Base-by-base conservation (phyloP, 2,113 vertebrate genomes). In the Platichthys flesus region DNA sequence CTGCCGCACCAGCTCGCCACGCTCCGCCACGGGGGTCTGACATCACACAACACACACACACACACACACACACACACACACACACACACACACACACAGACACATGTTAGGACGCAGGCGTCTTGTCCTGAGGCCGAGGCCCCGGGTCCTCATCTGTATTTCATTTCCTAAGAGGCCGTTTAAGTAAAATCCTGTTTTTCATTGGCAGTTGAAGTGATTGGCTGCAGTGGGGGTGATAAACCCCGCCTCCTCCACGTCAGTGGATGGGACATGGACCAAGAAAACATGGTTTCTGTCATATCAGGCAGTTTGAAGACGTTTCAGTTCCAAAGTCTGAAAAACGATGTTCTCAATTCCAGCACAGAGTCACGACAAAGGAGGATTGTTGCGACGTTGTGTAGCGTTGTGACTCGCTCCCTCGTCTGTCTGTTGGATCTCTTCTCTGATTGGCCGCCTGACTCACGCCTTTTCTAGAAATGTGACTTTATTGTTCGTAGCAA, bases 1-100 rank as follows among this genome's bases (percentile, higher is more conserved):
- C 49, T 96, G 95, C 9, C 96, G 94, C 67, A 98, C 91, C 69
- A 98, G 93, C 47, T 96, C 95, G 0, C 97, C 97, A 0, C 96
- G 95, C 73, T 96, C 96, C 6, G 89, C 77, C 81, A 88, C 87
- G 0, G 79, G 83, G 18, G 94, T 91, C 94, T 95, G 60, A 78
- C 57, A 67, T 0, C 45, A 70, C 23, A 76, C 37, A 64, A 54
- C 51, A 56, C 63, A 74, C 59, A 68, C 51, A 75, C 60, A 67
- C 63, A 61, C 51, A 26, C 10, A 61, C 51, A 26, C 9, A 54
- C 57, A 56, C 59, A 74, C 59, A 68, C 57, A 69, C 74, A 67
- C 49, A 75, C 61, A 67, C 67, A 61, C 52, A n/a, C n/a, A n/a
- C n/a, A n/a, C n/a, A n/a, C n/a, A n/a, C n/a, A n/a, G n/a, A n/a